Evolutionary conservation across 1,140 invertebrate species (phyloP).

Genomic region (Formica selysi): DNA sequence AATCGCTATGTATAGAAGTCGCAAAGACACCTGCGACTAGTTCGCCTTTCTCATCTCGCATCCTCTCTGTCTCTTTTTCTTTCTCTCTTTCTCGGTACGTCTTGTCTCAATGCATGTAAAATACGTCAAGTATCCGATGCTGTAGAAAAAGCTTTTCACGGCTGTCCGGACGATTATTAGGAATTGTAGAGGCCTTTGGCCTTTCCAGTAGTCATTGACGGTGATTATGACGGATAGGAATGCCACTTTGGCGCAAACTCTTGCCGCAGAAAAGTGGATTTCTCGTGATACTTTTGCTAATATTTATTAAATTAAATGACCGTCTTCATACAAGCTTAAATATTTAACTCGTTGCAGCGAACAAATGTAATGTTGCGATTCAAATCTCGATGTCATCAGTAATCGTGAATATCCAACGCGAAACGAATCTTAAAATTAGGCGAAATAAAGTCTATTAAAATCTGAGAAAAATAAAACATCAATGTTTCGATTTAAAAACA

Average conservation of each 20-base stretch:
- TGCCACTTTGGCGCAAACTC: neutral
- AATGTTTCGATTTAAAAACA: neutral
- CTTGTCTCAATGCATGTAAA: slow-evolving; percentile 5
- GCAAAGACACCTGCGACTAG: slow-evolving; percentile 61
- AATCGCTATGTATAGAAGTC: slow-evolving; percentile 78
- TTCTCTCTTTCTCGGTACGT: neutral
- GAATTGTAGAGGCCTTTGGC: slow-evolving; percentile 62
- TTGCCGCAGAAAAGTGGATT: slow-evolving; percentile 45
- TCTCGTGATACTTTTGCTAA: neutral
- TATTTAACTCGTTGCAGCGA: neutral
- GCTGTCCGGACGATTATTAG: slow-evolving; percentile 65
- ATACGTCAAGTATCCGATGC: slow-evolving; percentile 28
- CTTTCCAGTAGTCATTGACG: slow-evolving; percentile 41
- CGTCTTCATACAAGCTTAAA: neutral
- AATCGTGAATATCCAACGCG: neutral
- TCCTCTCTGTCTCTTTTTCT: slow-evolving; percentile 31
- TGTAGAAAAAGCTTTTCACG: slow-evolving; percentile 49
- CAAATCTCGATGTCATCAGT: neutral
- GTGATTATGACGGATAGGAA: slow-evolving; percentile 51
- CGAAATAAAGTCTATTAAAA: neutral
- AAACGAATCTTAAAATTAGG: neutral
- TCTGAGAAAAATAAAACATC: neutral
- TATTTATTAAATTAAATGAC: slow-evolving; percentile 31
- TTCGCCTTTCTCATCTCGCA: neutral
- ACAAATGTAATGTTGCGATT: neutral